Base-by-base conservation (phyloP, 1,140 invertebrate genomes). In the Fopius arisanus region DNA sequence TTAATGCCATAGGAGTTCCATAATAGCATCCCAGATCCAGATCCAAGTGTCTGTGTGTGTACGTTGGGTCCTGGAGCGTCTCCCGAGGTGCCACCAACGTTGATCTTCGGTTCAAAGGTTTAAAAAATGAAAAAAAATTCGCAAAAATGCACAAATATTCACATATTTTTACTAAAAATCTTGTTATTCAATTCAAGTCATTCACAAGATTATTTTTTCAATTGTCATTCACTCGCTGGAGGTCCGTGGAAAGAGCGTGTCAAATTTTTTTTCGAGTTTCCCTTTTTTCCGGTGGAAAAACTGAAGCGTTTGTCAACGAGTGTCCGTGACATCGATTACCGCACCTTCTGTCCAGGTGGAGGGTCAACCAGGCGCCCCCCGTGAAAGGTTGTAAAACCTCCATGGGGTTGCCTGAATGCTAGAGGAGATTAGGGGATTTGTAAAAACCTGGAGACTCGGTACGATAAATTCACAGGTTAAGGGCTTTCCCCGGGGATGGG, bases 21-120 rank as follows among this genome's bases (percentile, higher is more conserved):
- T 87, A 86, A 86, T 86, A 85, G 84, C 81, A 80, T 84, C 80
- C 80, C 29, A 73, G 65, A 68, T 74, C 67, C 40, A 69, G 73
- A 74, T 69, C 54, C 33, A 74, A 65, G 28, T 65, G 26, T 65
- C 54, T 67, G 67, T 54, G 54, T 74, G 66, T 59, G 72, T 85
- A 81, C 76, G 76, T 83, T 81, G 81, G 83, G 82, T 79, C 77
- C 78, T 51, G 19, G 77, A 75, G 81, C 79, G 78, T 81, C 84
- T 85, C 82, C 81, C 29, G 72, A 78, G 76, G 78, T 82, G 70
- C 85, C 84, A 87, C 85, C 83, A 83, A 84, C 83, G 83, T 82
- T 76, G 83, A 84, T 84, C 82, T 82, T 75, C 66, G 26, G 62
- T 31, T 31, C 28, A 59, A 28, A 59, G 23, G 54, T 59, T 59